phyloP scores from a whole-genome alignment of 2,888 invertebrate genomes.

The Nymphalis c-album region DNA sequence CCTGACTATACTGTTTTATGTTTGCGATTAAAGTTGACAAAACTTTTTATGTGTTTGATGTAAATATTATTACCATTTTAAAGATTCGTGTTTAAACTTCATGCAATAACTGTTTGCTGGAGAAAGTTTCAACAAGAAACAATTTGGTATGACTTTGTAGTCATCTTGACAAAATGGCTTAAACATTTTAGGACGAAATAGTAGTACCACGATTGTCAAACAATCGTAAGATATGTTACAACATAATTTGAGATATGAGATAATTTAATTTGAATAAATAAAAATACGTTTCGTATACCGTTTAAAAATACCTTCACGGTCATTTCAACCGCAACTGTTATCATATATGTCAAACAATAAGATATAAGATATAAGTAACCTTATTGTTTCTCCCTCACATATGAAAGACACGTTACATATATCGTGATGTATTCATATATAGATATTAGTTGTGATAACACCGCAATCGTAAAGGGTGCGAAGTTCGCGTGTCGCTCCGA shows the following conservation, averaged over 20 bases:
- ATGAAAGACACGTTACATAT: constrained; percentile 12
- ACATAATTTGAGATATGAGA: too few relatives aligned
- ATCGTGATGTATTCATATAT: constrained; percentile 17
- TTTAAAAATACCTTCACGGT: not conserved
- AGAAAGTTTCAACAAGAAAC: constrained; percentile 1
- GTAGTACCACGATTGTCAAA: not conserved
- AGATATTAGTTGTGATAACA: constrained; percentile 64
- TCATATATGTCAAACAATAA: too few relatives aligned
- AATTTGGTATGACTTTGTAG: not conserved
- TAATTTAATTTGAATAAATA: too few relatives aligned
- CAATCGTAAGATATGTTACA: too few relatives aligned
- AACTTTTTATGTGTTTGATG: constrained; percentile 3
- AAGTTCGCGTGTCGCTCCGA: constrained; percentile 62
- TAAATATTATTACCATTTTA: constrained; percentile 4
- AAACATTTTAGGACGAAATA: not conserved
- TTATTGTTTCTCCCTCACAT: constrained; percentile 5
- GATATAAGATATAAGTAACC: too few relatives aligned
- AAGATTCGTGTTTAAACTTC: constrained; percentile 7
- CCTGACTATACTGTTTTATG: constrained; percentile 5
- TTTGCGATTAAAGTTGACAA: constrained; percentile 7
- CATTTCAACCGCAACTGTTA: not conserved
- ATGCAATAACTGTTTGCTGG: not conserved
- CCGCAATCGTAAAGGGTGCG: constrained; percentile 50
- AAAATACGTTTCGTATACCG: too few relatives aligned
- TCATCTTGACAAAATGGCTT: not conserved